Conservation (phyloP, 2,113 vertebrate species). For the pig (Sus scrofa) region T2T-Sscrofa CM000830.6:41403501-41404000, state of each 20-base stretch:
- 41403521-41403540: conserved; percentile 23
- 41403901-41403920: background rate
- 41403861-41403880: background rate
- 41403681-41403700: background rate
- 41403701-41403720: background rate
- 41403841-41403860: conserved; percentile 25
- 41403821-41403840: background rate
- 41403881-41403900: background rate
- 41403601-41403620: conserved; percentile 4
- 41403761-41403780: conserved; percentile 19
- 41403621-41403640: background rate
- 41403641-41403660: background rate
- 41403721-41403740: background rate
- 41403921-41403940: conserved; percentile 45
- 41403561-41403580: background rate
- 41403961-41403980: conserved; percentile 54
- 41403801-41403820: background rate
- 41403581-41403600: background rate
- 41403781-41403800: background rate
- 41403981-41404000: background rate
- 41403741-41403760: background rate
- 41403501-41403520: conserved; percentile 40
- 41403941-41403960: background rate
- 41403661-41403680: background rate
- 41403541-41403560: background rate